Base-by-base conservation (phyloP, 1,140 invertebrate species). In the Drosophila micromelanica region DNA sequence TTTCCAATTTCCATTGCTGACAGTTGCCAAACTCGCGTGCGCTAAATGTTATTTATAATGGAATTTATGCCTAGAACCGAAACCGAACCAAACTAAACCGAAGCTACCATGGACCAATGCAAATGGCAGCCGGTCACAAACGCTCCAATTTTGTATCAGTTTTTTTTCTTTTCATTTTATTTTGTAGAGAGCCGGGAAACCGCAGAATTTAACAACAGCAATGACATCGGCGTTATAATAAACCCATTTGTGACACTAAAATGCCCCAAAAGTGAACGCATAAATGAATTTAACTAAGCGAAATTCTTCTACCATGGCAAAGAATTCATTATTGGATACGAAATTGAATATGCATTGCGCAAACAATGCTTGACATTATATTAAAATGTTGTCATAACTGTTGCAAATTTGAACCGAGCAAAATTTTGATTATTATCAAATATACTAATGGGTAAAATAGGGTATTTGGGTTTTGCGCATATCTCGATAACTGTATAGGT, bases 31-130 rank as follows among this genome's bases (percentile, higher is more conserved):
- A 80, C 63, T 73, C 76, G 61, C 72, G 57, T 67, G 51, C 64
- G 71, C 78, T 87, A 82, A 86, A 86, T 86, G 82, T 82, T 86
- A 86, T 86, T 86, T 86, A 86, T 86, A 86, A 86, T 87, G 87
- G 84, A 87, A 87, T 86, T 86, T 86, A 87, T 86, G 82, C 84
- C 82, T 82, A 86, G 71, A 71, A 68, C 32, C 32, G 8, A 35
- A 9, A 8, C 32, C 32, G 27, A 27, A 27, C 51, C 57, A 46
- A 55, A 27, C 8, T 43, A 5, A 49, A 42, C 17, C 11, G 15
- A 35, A 35, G 23, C 42, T 75, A 65, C 64, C 42, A 68, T 73
- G 60, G 55, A 51, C 71, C 76, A 86, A 89, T 89, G 82, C 82
- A 87, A 87, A 86, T 86, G 82, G 82, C 82, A 87, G 78, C 55